phyloP scores from a whole-genome alignment of 2,888 invertebrate species.

The Hybos culiciformis region DNA sequence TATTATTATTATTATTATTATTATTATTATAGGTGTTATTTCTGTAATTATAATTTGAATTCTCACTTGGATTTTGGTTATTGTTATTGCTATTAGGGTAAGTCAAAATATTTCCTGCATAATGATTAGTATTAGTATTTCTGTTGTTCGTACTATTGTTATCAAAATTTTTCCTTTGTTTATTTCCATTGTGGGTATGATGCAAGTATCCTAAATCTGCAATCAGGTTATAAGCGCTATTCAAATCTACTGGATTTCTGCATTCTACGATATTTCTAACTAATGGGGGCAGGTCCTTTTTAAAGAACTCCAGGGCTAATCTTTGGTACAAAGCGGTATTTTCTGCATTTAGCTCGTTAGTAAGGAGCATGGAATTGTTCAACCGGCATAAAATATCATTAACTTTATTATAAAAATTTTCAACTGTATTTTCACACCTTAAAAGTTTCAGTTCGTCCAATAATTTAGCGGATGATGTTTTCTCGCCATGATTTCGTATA shows the following conservation, averaged over 20 bases:
- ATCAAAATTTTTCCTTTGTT: neutral
- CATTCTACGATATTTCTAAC: neutral
- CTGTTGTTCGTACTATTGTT: neutral
- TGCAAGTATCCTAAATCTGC: neutral
- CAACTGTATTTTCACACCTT: neutral
- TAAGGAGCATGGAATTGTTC: neutral
- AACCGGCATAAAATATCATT: neutral
- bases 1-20: neutral
- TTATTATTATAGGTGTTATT: neutral
- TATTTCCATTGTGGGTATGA: neutral
- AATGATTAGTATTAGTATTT: neutral
- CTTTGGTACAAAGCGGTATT: neutral
- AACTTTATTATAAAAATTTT: neutral
- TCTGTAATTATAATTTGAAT: neutral
- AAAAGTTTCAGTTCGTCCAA: neutral
- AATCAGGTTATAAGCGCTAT: neutral
- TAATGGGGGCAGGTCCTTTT: neutral
- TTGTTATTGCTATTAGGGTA: neutral
- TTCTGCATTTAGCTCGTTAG: neutral
- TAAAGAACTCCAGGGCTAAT: neutral
- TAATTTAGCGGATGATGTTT: neutral
- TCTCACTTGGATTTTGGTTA: neutral
- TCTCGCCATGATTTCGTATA: neutral
- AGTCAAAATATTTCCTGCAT: neutral
- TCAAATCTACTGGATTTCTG: neutral